Conservation (phyloP, 2,113 vertebrate genomes). For the Vireo altiloquus region DNA sequence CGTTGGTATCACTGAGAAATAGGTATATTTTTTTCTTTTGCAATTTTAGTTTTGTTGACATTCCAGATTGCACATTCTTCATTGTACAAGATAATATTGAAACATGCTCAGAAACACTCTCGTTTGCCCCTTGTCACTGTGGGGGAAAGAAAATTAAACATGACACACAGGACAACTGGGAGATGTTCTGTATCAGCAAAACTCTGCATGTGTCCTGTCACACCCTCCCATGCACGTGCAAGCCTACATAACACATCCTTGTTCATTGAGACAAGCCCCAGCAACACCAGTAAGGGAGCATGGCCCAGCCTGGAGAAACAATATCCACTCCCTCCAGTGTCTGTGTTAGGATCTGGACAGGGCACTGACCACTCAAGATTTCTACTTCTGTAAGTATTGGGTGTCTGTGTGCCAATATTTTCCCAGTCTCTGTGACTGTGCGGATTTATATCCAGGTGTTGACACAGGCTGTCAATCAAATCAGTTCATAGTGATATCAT, state of each 20-base stretch:
- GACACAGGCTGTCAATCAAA: background rate
- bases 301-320: background rate
- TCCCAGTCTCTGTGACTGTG: background rate
- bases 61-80: background rate
- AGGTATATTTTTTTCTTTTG: background rate
- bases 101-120: background rate
- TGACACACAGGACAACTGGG: background rate
- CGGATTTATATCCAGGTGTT: background rate
- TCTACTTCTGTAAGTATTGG: background rate
- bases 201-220: background rate
- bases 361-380: background rate
- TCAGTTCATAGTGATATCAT: background rate
- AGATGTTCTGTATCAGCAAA: background rate
- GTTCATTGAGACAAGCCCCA: background rate
- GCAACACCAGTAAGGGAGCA: background rate
- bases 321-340: background rate
- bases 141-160: background rate
- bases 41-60: background rate
- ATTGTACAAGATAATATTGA: background rate
- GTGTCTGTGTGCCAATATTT: background rate
- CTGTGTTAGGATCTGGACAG: background rate
- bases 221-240: fast-evolving
- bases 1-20: background rate
- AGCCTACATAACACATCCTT: background rate
- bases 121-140: background rate